Evolutionary conservation across 2,888 invertebrate species (phyloP).

Genomic region (Crossocerus cetratus): DNA sequence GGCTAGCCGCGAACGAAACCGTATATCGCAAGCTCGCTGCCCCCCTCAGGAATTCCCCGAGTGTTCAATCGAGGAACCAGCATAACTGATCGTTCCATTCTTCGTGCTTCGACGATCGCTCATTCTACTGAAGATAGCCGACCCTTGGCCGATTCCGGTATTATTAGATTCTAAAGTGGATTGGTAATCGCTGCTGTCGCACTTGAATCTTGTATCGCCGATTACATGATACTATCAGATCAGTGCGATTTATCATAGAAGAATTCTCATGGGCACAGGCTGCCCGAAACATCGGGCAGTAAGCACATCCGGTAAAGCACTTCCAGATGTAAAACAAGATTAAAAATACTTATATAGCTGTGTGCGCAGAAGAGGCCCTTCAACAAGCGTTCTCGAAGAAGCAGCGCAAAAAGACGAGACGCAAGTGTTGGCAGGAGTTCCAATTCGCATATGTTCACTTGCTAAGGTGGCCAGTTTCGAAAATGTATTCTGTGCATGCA

Average conservation of each 20-base stretch:
- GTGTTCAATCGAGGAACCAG: constrained; percentile 30
- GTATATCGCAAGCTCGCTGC: constrained; percentile 3
- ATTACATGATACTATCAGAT: too few species aligned
- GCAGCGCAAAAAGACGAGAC: neutral
- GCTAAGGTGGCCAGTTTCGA: constrained; percentile 20
- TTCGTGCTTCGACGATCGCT: constrained; percentile 22
- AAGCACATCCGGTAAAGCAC: constrained; percentile 5
- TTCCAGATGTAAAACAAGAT: constrained; percentile 35
- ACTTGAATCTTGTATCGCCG: too few species aligned
- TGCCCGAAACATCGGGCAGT: neutral
- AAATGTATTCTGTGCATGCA: constrained; percentile 28
- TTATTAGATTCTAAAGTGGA: neutral
- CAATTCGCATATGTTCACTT: constrained; percentile 8
- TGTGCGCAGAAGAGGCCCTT: neutral
- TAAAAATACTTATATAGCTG: constrained; percentile 41
- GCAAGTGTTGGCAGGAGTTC: neutral
- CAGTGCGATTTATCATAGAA: neutral
- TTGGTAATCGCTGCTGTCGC: neutral
- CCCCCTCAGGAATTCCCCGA: constrained; percentile 20
- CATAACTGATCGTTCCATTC: constrained; percentile 20
- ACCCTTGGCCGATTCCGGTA: constrained; percentile 20
- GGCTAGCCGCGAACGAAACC: constrained; percentile 16
- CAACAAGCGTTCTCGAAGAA: neutral
- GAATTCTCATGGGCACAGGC: neutral
- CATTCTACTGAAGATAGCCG: constrained; percentile 26